These are phyloP conservation scores for Dunckerocampus dactyliophorus DNA, from an alignment of 2,113 vertebrate genomes.

Conservation along the genomic window DNA sequence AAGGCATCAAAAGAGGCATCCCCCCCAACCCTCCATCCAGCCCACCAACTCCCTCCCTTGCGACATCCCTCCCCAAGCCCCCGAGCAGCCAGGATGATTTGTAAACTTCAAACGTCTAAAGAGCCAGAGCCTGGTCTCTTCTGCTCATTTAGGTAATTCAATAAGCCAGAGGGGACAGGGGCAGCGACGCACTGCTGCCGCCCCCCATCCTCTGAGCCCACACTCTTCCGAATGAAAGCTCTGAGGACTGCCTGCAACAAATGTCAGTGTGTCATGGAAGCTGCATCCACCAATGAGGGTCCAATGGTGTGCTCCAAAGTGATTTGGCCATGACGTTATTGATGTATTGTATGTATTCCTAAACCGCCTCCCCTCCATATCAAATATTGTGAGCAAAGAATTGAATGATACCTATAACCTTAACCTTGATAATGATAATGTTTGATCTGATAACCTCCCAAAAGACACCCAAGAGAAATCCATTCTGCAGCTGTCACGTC, in stretches of 20 bases:
- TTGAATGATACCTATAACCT: constrained; percentile 12
- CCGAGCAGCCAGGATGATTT: constrained; percentile 73
- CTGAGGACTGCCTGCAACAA: constrained; percentile 63
- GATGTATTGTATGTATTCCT: neutral
- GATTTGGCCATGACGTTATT: too few species aligned
- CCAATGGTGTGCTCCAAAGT: neutral
- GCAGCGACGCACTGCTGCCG: constrained; percentile 49
- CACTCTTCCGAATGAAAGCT: constrained; percentile 57
- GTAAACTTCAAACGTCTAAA: constrained; percentile 72
- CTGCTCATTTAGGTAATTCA: constrained; percentile 77
- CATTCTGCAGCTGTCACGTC: constrained; percentile 27
- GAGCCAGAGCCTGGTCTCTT: constrained; percentile 66
- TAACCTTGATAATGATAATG: constrained; percentile 10
- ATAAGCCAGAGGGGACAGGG: constrained; percentile 68
- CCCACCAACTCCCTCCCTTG: constrained; percentile 27
- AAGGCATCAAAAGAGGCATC: constrained; percentile 71
- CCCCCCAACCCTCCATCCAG: constrained; percentile 7
- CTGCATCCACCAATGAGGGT: constrained; percentile 25
- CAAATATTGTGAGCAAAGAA: neutral
- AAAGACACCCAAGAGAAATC: constrained; percentile 40
- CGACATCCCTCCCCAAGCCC: constrained; percentile 47
- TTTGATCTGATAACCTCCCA: constrained; percentile 33
- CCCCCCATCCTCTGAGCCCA: constrained; percentile 57
- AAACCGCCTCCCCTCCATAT: neutral
- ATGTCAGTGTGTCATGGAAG: constrained; percentile 50